Evolutionary conservation across 2,888 invertebrate genomes (phyloP).

Genomic region (Aleiodes leptofemur): DNA sequence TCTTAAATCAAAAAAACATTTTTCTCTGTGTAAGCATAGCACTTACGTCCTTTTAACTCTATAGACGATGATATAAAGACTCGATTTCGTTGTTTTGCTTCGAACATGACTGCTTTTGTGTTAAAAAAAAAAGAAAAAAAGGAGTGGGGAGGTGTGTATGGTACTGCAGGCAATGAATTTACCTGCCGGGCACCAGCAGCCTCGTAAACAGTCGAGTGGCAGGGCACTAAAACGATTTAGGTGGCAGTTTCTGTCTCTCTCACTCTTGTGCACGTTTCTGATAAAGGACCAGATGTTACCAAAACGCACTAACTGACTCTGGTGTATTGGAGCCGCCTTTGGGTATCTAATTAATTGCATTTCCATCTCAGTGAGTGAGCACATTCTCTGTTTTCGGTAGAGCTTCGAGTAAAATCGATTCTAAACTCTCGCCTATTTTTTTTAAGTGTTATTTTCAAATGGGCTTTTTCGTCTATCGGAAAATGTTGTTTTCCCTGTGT

Average conservation of each 20-base stretch:
- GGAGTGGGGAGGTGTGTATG: too few species aligned
- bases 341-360: not conserved
- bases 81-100: not conserved
- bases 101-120: not conserved
- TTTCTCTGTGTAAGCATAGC: too few species aligned
- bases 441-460: not conserved
- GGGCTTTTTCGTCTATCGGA: too few species aligned
- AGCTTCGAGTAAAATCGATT: not conserved
- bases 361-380: not conserved
- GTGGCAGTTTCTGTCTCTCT: not conserved
- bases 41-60: too few species aligned
- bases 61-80: too few species aligned
- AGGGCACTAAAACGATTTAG: constrained; percentile 9
- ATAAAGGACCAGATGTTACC: constrained; percentile 28
- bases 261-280: too few species aligned
- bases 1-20: too few species aligned
- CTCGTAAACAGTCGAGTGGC: constrained; percentile 6
- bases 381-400: not conserved
- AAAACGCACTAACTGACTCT: not conserved
- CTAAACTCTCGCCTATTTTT: not conserved
- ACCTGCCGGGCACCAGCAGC: not conserved
- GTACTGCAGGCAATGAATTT: constrained; percentile 13
- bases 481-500: too few species aligned
- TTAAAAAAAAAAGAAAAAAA: too few species aligned
- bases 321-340: not conserved